These are phyloP conservation scores for Telmatherina bonti DNA, from an alignment of 2,797 vertebrate genomes.

Conservation along the genomic window DNA sequence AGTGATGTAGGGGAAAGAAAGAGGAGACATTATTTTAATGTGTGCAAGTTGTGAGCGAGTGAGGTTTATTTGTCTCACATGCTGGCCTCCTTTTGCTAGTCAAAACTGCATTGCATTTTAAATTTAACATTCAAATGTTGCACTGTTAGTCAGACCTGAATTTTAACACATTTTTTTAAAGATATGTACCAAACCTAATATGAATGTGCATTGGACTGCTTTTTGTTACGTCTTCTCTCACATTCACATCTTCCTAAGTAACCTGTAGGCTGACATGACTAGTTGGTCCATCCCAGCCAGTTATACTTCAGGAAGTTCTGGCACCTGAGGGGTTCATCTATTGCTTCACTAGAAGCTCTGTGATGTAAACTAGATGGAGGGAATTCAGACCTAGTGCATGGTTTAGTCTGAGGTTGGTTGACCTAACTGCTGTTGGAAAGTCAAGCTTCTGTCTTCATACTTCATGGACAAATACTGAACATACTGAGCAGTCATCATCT, in stretches of 20 bases:
- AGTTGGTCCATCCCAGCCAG: background rate
- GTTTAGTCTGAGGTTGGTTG: background rate
- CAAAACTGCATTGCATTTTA: background rate
- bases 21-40: background rate
- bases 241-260: background rate
- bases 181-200: background rate
- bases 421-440: background rate
- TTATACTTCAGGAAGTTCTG: background rate
- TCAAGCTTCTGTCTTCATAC: background rate
- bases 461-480: background rate
- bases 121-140: background rate
- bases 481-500: background rate
- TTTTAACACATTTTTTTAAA: background rate
- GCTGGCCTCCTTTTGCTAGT: too few relatives aligned
- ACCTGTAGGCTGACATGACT: background rate
- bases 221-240: background rate
- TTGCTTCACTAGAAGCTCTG: background rate
- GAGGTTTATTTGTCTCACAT: background rate
- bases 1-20: slow-evolving; percentile 26
- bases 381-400: background rate
- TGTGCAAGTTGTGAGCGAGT: background rate
- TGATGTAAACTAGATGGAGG: background rate
- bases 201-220: background rate
- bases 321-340: background rate
- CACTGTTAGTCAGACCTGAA: background rate